Evolutionary conservation across 2,113 vertebrate species (phyloP), one percentile per base, ranked within the genome.

Genomic region (Pluvianellus socialis): DNA sequence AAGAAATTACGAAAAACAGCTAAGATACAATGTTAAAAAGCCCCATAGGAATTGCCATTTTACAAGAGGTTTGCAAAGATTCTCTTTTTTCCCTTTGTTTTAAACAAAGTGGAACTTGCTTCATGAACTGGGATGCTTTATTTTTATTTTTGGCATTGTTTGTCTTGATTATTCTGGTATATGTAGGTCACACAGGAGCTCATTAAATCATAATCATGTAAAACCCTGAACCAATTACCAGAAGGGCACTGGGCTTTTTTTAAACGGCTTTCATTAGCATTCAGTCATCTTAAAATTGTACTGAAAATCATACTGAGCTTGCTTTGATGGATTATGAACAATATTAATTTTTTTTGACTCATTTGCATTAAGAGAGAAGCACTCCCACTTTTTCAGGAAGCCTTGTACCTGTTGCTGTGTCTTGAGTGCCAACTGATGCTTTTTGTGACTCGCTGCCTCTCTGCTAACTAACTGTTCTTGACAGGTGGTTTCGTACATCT

Each of bases 401-500:
- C 45, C 79, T 35, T 42, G 50, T 81, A 19, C 62, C 45, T 26
- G 50, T 74, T 89, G 91, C 67, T 95, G 6, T 16, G 1, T 58
- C 56, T 16, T 28, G 28, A 91, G 90, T 92, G 93, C 42, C 91
- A 88, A 0, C 45, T 63, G 84, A 15, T 84, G 67, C 12, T 22
- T 70, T 70, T 30, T 56, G 82, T 86, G 95, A 50, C 90, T 96
- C 72, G 77, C 92, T 86, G 70, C 85, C 11, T 89, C 86, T 85
- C 86, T 83, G 75, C 84, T 96, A 66, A 26, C 84, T 96, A 66
- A 26, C 82, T 98, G 55, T 42, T 98, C 96, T 95, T 98, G 83
- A 88, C 98, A 99, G 99, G 99, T 99, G 97, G 98, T 99, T 98
- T 98, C 90, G 91, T 98, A 98, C 96, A 98, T 99, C 98, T 96